Conservation (phyloP, 2,888 invertebrate species). For the Habroteleia sp. region DNA sequence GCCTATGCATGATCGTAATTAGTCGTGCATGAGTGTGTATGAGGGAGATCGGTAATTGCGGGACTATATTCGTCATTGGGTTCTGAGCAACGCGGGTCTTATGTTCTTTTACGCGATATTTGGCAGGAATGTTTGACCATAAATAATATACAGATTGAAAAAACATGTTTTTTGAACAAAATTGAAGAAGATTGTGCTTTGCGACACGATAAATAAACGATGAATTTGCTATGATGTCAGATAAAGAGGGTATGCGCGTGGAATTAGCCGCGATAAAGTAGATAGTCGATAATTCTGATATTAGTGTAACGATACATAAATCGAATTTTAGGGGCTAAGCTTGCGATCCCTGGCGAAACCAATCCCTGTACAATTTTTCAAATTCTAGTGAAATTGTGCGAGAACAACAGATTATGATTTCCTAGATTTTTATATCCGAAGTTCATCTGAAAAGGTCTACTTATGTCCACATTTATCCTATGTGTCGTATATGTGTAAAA, state of each 20-base stretch:
- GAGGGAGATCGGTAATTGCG: neutral
- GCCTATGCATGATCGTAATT: no score
- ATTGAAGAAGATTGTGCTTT: slow-evolving; percentile 63
- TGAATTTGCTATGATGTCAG: slow-evolving; percentile 56
- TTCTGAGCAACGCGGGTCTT: slow-evolving; percentile 14
- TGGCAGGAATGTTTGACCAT: slow-evolving; percentile 29
- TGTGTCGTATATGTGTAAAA: no score
- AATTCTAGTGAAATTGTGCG: no score
- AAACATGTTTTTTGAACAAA: slow-evolving; percentile 13
- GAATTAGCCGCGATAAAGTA: slow-evolving; percentile 60
- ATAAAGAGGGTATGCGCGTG: slow-evolving; percentile 38
- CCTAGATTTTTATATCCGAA: no score
- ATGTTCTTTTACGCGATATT: slow-evolving; percentile 25
- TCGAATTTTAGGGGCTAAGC: slow-evolving; percentile 70
- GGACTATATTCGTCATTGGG: neutral
- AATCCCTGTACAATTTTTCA: neutral
- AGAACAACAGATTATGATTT: no score
- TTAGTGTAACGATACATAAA: slow-evolving; percentile 66
- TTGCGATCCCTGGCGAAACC: slow-evolving; percentile 66
- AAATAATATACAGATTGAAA: slow-evolving; percentile 11
- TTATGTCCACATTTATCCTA: no score
- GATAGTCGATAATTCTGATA: slow-evolving; percentile 68
- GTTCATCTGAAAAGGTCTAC: no score
- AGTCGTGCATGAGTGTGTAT: neutral
- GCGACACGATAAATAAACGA: slow-evolving; percentile 65